Percentiles rank a stretch among this genome's conserved stretches.
These are phyloP conservation scores for Capitella teleta DNA, from an alignment of 1,140 invertebrate genomes.

Conservation along the genomic window DNA sequence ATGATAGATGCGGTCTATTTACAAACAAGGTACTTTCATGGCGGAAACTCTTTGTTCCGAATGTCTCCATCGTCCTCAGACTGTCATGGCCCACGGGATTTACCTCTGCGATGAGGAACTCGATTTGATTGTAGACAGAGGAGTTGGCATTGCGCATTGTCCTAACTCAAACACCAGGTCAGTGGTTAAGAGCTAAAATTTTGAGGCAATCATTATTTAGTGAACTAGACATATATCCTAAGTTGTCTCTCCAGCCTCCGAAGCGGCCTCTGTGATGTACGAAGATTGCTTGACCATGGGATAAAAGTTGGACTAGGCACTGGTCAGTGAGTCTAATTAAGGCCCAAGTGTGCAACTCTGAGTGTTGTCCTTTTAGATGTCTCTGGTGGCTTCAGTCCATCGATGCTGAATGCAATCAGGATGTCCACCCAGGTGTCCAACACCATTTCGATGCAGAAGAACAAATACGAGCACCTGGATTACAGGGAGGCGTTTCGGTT, in stretches of 20 bases:
- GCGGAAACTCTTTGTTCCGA: neutral
- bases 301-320: conserved; percentile 74
- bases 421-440: conserved; percentile 61
- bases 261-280: conserved; percentile 71
- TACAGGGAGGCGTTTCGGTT: conserved; percentile 70
- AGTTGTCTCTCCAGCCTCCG: conserved; percentile 45
- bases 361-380: conserved; percentile 53
- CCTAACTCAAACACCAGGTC: conserved; percentile 66
- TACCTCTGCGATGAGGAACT: conserved; percentile 63
- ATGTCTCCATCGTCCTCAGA: conserved; percentile 39
- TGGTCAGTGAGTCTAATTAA: no score
- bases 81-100: conserved; percentile 69
- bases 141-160: conserved; percentile 67
- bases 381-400: conserved; percentile 63
- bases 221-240: neutral
- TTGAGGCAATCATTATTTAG: no score
- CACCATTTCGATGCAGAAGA: conserved; percentile 41
- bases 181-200: no score
- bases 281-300: conserved; percentile 50
- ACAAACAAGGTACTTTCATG: conserved; percentile 54
- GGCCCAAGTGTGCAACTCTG: no score
- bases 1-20: conserved; percentile 60
- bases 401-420: conserved; percentile 64
- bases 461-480: conserved; percentile 49
- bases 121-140: conserved; percentile 49